These are phyloP conservation scores for Drosophila carrolli DNA, from an alignment of 1,140 invertebrate species.

Conservation along the genomic window DNA sequence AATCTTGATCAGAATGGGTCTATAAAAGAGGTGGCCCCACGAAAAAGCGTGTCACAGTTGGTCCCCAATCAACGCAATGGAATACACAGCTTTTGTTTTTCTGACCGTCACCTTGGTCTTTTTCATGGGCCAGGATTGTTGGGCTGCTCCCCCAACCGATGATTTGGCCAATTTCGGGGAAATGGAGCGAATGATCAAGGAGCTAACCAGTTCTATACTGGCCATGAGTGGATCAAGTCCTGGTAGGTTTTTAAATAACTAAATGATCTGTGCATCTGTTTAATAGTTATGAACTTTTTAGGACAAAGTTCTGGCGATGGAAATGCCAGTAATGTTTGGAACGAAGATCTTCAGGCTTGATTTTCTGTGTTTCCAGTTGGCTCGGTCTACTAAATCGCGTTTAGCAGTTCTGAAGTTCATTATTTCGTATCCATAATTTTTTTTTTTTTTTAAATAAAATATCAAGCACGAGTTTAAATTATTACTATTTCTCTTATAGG, in stretches of 20 bases:
- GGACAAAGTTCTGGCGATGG: conserved; percentile 5
- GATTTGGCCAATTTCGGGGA: conserved; percentile 50
- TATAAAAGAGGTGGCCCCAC: conserved; percentile 27
- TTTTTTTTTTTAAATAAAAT: conserved; percentile 23
- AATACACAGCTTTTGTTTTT: conserved; percentile 11
- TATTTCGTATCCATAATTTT: background rate
- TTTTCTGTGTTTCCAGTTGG: background rate
- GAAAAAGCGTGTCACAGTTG: background rate
- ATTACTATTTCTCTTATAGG: too few species aligned
- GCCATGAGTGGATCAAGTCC: conserved; percentile 41
- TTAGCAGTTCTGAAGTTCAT: conserved; percentile 54
- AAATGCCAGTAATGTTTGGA: conserved; percentile 7
- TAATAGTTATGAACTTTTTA: background rate
- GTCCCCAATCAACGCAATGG: conserved; percentile 16
- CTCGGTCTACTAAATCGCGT: conserved; percentile 46
- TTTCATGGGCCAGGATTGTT: background rate
- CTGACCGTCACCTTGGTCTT: conserved; percentile 30
- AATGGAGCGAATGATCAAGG: conserved; percentile 59
- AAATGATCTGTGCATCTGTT: too few species aligned
- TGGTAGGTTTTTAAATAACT: background rate
- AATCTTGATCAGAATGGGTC: conserved; percentile 14
- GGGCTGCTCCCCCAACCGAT: conserved; percentile 45
- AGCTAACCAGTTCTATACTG: conserved; percentile 58
- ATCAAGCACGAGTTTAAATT: background rate
- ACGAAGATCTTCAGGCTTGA: conserved; percentile 27